Conservation (phyloP, 2,797 vertebrate species). For the Tapirus indicus region DNA sequence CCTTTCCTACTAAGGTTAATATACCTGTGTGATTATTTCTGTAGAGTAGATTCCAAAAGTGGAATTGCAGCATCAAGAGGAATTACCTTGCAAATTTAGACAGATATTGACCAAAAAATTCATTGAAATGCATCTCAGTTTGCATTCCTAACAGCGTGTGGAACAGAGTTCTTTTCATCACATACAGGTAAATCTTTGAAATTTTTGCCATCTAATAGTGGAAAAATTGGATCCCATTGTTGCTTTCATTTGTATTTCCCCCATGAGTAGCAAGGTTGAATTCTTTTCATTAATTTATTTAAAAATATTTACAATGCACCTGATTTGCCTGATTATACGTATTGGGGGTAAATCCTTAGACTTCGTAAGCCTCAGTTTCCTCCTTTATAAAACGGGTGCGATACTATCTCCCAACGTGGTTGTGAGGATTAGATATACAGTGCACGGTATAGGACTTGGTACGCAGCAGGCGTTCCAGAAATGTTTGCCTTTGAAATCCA, state of each 20-base stretch:
- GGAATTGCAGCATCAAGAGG: not conserved
- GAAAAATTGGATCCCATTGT: not conserved
- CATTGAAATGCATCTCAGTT: not conserved
- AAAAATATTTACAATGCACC: not conserved
- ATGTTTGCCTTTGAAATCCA: not conserved
- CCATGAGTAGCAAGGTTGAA: not conserved
- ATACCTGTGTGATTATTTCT: not conserved
- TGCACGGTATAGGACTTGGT: not conserved
- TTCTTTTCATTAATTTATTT: not conserved
- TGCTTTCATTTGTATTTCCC: not conserved
- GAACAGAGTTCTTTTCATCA: not conserved
- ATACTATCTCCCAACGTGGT: not conserved
- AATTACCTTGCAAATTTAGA: not conserved
- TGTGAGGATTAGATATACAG: not conserved
- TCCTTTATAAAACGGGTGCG: not conserved
- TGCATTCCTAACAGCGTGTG: not conserved
- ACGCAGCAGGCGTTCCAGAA: not conserved
- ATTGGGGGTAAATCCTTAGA: not conserved
- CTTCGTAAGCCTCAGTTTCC: not conserved
- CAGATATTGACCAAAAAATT: not conserved
- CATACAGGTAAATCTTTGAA: not conserved
- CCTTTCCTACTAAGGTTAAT: not conserved
- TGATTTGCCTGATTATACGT: not conserved
- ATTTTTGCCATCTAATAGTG: not conserved
- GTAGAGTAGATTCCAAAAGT: not conserved